Percentiles rank a stretch among this genome's conserved stretches.
Evolutionary conservation across 2,888 invertebrate species (phyloP).

Genomic region (Drosophila borealis): DNA sequence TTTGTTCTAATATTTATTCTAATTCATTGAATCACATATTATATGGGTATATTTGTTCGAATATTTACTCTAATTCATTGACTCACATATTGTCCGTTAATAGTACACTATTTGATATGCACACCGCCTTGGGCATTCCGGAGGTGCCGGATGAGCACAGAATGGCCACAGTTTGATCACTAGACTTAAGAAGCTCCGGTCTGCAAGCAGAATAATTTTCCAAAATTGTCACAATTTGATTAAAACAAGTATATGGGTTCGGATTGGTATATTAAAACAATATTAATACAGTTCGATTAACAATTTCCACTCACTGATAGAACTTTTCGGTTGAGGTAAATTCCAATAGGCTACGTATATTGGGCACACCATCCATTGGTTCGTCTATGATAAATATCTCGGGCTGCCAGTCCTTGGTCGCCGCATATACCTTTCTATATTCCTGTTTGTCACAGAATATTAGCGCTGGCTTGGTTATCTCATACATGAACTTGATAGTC

Average conservation of each 20-base stretch:
- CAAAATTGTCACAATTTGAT: neutral
- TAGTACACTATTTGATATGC: constrained; percentile 52
- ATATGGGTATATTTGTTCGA: too few species aligned
- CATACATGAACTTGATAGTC: constrained; percentile 45
- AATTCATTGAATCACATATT: constrained; percentile 40
- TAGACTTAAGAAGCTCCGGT: constrained; percentile 47
- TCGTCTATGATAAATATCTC: constrained; percentile 55
- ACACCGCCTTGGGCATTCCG: constrained; percentile 72
- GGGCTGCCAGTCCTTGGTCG: constrained; percentile 48
- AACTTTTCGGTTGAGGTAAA: constrained; percentile 41
- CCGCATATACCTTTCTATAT: constrained; percentile 50
- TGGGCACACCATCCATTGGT: constrained; percentile 51
- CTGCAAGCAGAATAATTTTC: neutral
- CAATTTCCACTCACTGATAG: constrained; percentile 47
- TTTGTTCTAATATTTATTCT: too few species aligned
- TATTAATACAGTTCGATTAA: neutral
- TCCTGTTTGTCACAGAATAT: constrained; percentile 62
- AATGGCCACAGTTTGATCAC: constrained; percentile 65
- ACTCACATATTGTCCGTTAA: constrained; percentile 56
- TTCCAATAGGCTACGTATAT: constrained; percentile 47
- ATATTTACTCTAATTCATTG: neutral
- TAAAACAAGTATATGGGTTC: too few species aligned
- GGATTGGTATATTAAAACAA: too few species aligned
- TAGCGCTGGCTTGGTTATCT: constrained; percentile 55
- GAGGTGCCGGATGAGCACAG: constrained; percentile 76